Base-by-base conservation (phyloP, 2,888 invertebrate species). In the Agrochola macilenta region DNA sequence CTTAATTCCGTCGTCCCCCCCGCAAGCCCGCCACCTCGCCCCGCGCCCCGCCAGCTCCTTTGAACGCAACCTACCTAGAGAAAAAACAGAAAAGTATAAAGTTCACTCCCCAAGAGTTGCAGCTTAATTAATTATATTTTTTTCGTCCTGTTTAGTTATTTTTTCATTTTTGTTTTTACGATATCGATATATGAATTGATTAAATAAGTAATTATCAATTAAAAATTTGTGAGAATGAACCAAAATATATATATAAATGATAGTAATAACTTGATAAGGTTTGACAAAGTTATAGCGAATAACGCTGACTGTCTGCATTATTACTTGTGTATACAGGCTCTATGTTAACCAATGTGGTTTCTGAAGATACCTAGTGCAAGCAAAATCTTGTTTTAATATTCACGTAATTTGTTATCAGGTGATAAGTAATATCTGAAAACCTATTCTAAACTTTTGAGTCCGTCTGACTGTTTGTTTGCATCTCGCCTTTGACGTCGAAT, bases 81-180 rank as follows among this genome's bases (percentile, higher is more conserved):
- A 97, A 97, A 96, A 96, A 97, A 97, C 96, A 96, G 96, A 96
- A 89, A 96, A 97, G 96, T 96, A 96, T 95, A 94, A 96, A 96
- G 95, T 95, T 95, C 91, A 93, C 84, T 89, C 86, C 90, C 93
- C 91, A 90, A 94, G 91, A 89, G 93, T 94, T 96, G 95, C 92
- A 96, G 91, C 95, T 95, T 96, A 96, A 96, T 96, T 96, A 96
- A 94, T 93, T 85, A 89, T 73, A 83, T 60, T 57, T 74, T 78
- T 71, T 72, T 74, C 39, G 14, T 43, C 30, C 23, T 46, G 23
- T 46, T 54, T 69, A 70, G 43, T 17, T 78, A 84, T 74, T 73
- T 76, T 79, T 60, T 71, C 81, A 49, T 52, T 23, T 54, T 4
- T 54, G 5, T 26, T 68, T 35, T 54, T 17, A 11, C 11, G 9